Evolutionary conservation across 2,888 invertebrate species (phyloP), one percentile per base, ranked within the genome.

Genomic region (Seladonia tumulorum): DNA sequence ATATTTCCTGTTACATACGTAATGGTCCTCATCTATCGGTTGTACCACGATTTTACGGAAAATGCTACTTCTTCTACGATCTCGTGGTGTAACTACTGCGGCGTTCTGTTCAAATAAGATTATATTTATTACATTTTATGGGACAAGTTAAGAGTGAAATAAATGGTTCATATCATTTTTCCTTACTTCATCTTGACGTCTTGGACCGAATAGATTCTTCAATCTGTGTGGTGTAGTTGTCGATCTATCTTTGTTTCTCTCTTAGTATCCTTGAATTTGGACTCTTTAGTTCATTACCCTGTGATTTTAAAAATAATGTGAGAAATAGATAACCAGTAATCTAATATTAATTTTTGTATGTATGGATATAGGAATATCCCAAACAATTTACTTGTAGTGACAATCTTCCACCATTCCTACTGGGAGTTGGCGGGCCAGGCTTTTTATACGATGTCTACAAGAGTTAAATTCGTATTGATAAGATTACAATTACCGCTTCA

Each of bases 361-460:
- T 29, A 63, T 2, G 45, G 25, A 66, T 57, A 72, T 16, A 22
- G 16, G 35, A 60, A 1, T 63, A 63, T 45, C 7, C 42, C 25
- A 14, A 16, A 53, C 22, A 42, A 45, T 45, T 74, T 93, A 97
- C 97, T 94, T 97, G 97, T 73, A 97, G 96, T 0, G 98, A 98
- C 14, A 97, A 95, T 87, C 98, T 96, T 2, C 97, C 97, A 18
- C 97, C 97, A 94, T 98, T 97, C 95, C 98, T 98, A 95, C 98
- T 98, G 0, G 98, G 98, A 1, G 98, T 98, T 42, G 98, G 98
- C 72, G 98, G 98, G 0, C 98, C 98, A 0, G 98, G 98, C 92
- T 97, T 97, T 95, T 98, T 98, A 94, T 98, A 98, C 0, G 97
- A 97, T 0, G 97, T 98, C 94, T 97, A 96, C 86, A 87, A 89